phyloP scores from a whole-genome alignment of 2,113 vertebrate species.

The Chrysemys picta region DNA sequence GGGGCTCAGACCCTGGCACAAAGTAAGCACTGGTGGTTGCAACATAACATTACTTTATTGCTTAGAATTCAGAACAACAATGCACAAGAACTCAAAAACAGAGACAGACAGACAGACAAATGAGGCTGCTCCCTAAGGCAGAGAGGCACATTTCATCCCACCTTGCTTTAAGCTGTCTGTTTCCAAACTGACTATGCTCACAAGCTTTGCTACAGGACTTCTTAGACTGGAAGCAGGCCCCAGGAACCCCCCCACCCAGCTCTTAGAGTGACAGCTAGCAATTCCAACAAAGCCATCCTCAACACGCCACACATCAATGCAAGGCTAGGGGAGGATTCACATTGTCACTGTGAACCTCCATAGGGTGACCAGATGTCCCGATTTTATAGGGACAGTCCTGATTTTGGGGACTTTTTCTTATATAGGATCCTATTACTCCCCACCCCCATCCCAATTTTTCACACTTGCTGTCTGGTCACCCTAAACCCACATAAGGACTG shows the following conservation, averaged over 20 bases:
- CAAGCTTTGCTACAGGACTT: neutral
- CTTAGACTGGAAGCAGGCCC: neutral
- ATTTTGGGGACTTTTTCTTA: no score
- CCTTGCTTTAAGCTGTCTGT: neutral
- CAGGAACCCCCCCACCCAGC: neutral
- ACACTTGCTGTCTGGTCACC: no score
- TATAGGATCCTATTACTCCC: no score
- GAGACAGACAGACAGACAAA: neutral
- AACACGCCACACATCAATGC: neutral
- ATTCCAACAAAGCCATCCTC: neutral
- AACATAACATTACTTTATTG: neutral
- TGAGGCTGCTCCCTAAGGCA: neutral
- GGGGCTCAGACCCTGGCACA: no score
- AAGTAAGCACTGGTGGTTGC: neutral
- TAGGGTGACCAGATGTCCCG: no score
- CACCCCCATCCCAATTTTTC: no score
- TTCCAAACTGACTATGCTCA: neutral
- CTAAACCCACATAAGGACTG: no score
- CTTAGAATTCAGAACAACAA: neutral
- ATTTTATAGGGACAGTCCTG: no score
- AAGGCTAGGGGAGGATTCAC: neutral
- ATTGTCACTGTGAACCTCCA: neutral
- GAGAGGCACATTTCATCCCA: neutral
- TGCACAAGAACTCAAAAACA: neutral
- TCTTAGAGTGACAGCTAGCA: neutral